These are phyloP conservation scores for Rattus norvegicus DNA, from an alignment of 2,113 vertebrate species.

Conservation along the genomic window GRCr8 NC_086028.1:37929001-37929500, in stretches of 20 bases:
- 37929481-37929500: conserved; percentile 39
- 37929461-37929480: conserved; percentile 8
- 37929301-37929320: conserved; percentile 24
- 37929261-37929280: conserved; percentile 5
- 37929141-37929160: conserved; percentile 36
- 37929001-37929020: background rate
- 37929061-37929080: too few relatives aligned
- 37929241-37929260: conserved; percentile 15
- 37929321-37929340: conserved; percentile 9
- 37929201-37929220: background rate
- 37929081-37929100: background rate
- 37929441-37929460: conserved; percentile 24
- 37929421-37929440: conserved; percentile 14
- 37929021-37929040: conserved; percentile 37
- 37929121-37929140: background rate
- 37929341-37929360: background rate
- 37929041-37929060: background rate
- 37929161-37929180: background rate
- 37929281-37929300: background rate
- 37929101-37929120: background rate
- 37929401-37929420: background rate
- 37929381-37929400: background rate
- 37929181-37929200: conserved; percentile 21
- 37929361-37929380: conserved; percentile 25
- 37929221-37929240: background rate